These are phyloP conservation scores for Aramus guarauna DNA, from an alignment of 2,113 vertebrate species.

Conservation along the genomic window DNA sequence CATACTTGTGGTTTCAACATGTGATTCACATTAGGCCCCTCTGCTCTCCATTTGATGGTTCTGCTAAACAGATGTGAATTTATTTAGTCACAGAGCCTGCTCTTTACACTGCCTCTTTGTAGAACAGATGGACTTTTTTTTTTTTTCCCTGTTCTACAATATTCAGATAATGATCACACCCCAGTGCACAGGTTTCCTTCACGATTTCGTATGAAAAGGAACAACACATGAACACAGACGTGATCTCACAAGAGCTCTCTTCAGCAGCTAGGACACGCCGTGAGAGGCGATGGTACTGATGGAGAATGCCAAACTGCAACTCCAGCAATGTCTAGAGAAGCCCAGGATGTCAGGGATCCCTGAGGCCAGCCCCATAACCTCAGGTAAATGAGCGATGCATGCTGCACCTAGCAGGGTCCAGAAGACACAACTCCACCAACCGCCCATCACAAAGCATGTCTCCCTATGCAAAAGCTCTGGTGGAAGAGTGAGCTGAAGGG, in stretches of 20 bases:
- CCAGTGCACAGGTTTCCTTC: not conserved
- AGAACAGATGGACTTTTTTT: constrained; percentile 45
- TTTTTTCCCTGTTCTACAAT: not conserved
- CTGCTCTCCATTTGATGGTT: constrained; percentile 53
- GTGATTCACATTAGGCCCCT: constrained; percentile 60
- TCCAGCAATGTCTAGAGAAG: not conserved
- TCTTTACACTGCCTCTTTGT: constrained; percentile 49
- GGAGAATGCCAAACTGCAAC: not conserved
- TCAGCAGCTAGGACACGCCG: not conserved
- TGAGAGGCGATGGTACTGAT: accelerated
- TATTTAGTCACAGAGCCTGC: constrained; percentile 59
- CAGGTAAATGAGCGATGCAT: not conserved
- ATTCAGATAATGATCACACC: not conserved
- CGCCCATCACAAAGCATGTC: accelerated
- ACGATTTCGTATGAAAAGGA: not conserved
- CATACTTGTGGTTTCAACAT: constrained; percentile 66
- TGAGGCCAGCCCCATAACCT: not conserved
- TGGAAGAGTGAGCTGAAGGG: not conserved
- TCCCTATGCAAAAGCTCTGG: not conserved
- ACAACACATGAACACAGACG: not conserved
- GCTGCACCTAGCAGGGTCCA: not conserved
- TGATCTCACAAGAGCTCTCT: not conserved
- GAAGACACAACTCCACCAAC: not conserved
- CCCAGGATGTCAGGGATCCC: not conserved
- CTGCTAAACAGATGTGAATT: constrained; percentile 67